A percentile compares a stretch with the other conserved stretches of the same genome.
Evolutionary conservation across 2,888 invertebrate genomes (phyloP).

Genomic region (Drosophila melanosoma): DNA sequence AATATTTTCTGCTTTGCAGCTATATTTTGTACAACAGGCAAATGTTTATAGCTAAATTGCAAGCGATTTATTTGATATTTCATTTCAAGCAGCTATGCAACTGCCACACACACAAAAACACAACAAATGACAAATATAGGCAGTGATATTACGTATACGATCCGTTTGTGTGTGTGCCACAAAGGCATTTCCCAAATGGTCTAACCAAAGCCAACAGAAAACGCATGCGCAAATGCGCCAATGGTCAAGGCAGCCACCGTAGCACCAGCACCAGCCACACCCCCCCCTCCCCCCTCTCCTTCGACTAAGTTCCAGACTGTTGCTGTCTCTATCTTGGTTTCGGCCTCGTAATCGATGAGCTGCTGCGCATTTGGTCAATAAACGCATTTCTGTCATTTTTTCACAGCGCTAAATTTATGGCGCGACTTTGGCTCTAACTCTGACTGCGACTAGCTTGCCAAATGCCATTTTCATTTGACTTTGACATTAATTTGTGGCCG

Average conservation of each 20-base stretch:
- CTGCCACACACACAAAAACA: slow-evolving; percentile 31
- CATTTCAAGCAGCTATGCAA: slow-evolving; percentile 67
- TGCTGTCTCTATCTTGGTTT: slow-evolving; percentile 26
- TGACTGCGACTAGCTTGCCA: slow-evolving; percentile 56
- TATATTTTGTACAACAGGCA: slow-evolving; percentile 48
- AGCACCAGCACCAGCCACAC: slow-evolving; percentile 19
- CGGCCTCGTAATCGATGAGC: slow-evolving; percentile 78
- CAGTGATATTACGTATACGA: slow-evolving; percentile 74
- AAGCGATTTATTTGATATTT: slow-evolving; percentile 58
- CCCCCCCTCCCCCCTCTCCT: not conserved
- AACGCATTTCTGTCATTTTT: slow-evolving; percentile 81
- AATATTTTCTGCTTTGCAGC: slow-evolving; percentile 11
- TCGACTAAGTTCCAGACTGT: not conserved
- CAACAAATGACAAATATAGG: slow-evolving; percentile 48
- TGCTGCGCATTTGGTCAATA: slow-evolving; percentile 79
- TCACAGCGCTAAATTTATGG: slow-evolving; percentile 71
- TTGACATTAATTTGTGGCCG: slow-evolving; percentile 81
- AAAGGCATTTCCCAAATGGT: slow-evolving; percentile 74
- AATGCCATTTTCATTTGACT: slow-evolving; percentile 81
- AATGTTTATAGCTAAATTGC: slow-evolving; percentile 75
- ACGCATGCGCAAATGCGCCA: slow-evolving; percentile 62
- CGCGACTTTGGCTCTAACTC: slow-evolving; percentile 71
- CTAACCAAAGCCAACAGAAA: slow-evolving; percentile 38
- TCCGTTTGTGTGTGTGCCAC: slow-evolving; percentile 49
- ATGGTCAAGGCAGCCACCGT: slow-evolving; percentile 73